Base-by-base conservation (phyloP, 2,113 vertebrate genomes). In the Nanorana parkeri region DNA sequence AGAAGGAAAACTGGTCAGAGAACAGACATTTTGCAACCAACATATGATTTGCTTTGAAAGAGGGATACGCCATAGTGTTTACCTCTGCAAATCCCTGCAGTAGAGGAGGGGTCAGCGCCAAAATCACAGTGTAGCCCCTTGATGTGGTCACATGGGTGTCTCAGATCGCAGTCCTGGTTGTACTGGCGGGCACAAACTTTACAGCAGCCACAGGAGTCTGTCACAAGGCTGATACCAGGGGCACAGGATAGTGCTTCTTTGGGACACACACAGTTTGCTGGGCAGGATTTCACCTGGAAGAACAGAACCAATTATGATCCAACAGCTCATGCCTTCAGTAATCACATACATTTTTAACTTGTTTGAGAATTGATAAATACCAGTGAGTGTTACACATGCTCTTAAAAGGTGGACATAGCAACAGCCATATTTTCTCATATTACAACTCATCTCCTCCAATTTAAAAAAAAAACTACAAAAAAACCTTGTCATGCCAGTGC, bases 51-150 rank as follows among this genome's bases (percentile, higher is more conserved):
- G 4, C 13, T 15, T 47, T 47, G 41, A 47, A 47, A 47, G 1
- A 36, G 32, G 13, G 13, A 47, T 47, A 47, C 41, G 11, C 41
- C 8, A 10, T 41, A n/a, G 19, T 36, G 16, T 91, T 64, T 88
- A 96, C 94, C 95, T 84, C 94, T 91, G 87, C 95, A 95, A 90
- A 95, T 95, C 84, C 94, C 94, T 4, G 88, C 86, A 13, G 84
- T 87, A 0, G 86, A 91, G 19, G 87, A 87, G 36, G 92, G 91
- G 1, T 93, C 92, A 0, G 94, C 93, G 78, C 94, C 94, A 8
- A 93, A 94, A 87, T 94, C 94, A 85, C 94, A 95, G 88, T 95
- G 91, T 69, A 95, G 89, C 36, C 95, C 94, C 81, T 92, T 94
- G 54, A 94, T 92, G 81, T 93, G 92, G 84, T 95, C 95, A 2